Conservation (phyloP, 2,113 vertebrate species). For the Porphyrio hochstetteri region DNA sequence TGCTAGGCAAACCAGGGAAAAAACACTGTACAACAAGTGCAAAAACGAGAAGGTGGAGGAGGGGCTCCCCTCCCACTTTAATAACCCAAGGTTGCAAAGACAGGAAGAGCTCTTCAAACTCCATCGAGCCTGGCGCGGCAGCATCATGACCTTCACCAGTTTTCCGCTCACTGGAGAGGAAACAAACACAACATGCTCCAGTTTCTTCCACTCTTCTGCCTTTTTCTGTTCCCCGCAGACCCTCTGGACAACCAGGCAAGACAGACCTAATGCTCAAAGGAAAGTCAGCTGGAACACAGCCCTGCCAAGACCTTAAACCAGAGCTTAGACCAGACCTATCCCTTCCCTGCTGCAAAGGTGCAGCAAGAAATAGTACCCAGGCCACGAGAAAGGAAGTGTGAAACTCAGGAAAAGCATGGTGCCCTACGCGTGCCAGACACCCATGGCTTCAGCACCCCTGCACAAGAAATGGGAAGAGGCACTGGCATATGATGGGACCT, state of each 20-base stretch:
- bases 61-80: background rate
- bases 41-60: background rate
- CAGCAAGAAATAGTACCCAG: background rate
- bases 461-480: background rate
- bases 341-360: background rate
- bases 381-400: background rate
- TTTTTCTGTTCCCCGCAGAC: background rate
- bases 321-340: background rate
- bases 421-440: fast-evolving
- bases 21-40: background rate
- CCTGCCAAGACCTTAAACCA: background rate
- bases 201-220: constrained; percentile 34
- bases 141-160: background rate
- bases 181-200: background rate
- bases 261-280: background rate
- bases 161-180: constrained; percentile 9
- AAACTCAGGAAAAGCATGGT: background rate
- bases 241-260: background rate
- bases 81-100: background rate
- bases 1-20: background rate
- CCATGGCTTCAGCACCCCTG: background rate
- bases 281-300: background rate
- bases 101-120: background rate
- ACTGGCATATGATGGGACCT: background rate
- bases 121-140: background rate